Evolutionary conservation across 2,888 invertebrate species (phyloP), one percentile per base, ranked within the genome.

Genomic region (Julus scanicus): DNA sequence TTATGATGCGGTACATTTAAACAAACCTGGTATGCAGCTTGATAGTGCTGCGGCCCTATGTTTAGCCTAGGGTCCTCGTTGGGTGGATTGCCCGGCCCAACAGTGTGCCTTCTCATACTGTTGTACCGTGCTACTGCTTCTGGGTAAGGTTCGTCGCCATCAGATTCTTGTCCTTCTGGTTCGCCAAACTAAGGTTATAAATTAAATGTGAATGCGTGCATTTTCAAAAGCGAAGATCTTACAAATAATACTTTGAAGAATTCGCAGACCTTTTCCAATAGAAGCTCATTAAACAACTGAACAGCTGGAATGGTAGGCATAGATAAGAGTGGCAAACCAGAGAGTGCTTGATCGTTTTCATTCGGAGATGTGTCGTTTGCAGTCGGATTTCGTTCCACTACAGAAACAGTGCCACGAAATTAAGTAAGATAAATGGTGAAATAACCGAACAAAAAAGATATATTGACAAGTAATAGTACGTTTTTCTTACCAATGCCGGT

Each of bases 51-150:
- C 20, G 91, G 91, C 48, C 91, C 91, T 53, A 92, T 90, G 89
- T 91, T 91, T 83, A 91, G 90, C 53, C 91, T 90, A 6, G 90
- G 90, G 89, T 92, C 91, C 88, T 91, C 89, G 90, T 94, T 95
- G 93, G 96, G 96, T 90, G 96, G 95, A 93, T 98, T 97, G 3
- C 97, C 97, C 0, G 97, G 97, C 0, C 98, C 98, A 0, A 98
- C 98, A 0, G 98, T 98, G 92, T 98, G 98, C 37, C 98, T 93
- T 71, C 98, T 93, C 87, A 96, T 95, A 86, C 96, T 95, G 89
- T 92, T 91, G 90, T 92, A 92, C 6, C 93, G 91, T 4, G 92
- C 92, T 88, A 93, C 89, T 4, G 92, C 92, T 89, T 92, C 92
- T 0, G 92, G 92, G 13, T 91, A 91, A 13, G 90, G 89, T 83